phyloP scores from a whole-genome alignment of 2,888 invertebrate species.

The Drosophila niveifrons region DNA sequence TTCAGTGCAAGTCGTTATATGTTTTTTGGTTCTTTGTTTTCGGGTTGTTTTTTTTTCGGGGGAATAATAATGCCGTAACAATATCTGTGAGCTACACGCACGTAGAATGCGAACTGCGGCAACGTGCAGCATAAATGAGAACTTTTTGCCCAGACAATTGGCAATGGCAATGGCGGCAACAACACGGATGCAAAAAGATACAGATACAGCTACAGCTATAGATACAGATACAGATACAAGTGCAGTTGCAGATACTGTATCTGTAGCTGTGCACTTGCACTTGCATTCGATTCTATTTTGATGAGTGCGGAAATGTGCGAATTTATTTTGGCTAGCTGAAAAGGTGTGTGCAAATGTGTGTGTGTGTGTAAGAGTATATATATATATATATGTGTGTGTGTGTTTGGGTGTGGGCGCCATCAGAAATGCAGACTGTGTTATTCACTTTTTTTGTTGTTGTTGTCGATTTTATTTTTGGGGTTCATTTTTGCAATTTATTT shows the following conservation, averaged over 20 bases:
- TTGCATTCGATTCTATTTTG: constrained; percentile 64
- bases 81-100: constrained; percentile 72
- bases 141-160: constrained; percentile 62
- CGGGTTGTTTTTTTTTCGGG: not conserved
- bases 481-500: constrained; percentile 30
- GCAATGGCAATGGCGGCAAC: constrained; percentile 57
- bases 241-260: constrained; percentile 30
- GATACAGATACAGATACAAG: constrained; percentile 13
- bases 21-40: constrained; percentile 3
- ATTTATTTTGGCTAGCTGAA: constrained; percentile 54
- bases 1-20: not conserved
- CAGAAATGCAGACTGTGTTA: constrained; percentile 53
- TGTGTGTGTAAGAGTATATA: constrained; percentile 9
- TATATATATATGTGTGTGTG: constrained; percentile 9
- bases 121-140: constrained; percentile 69
- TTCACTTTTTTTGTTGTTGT: constrained; percentile 13
- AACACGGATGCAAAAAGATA: constrained; percentile 71
- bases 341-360: not conserved
- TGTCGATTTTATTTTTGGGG: not conserved
- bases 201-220: constrained; percentile 8
- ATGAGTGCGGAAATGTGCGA: constrained; percentile 78
- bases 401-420: constrained; percentile 57
- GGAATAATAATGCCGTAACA: constrained; percentile 40
- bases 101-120: constrained; percentile 72
- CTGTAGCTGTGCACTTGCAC: constrained; percentile 62